Evolutionary conservation across 1,140 invertebrate species (phyloP).

Genomic region (Drosophila biarmipes): DNA sequence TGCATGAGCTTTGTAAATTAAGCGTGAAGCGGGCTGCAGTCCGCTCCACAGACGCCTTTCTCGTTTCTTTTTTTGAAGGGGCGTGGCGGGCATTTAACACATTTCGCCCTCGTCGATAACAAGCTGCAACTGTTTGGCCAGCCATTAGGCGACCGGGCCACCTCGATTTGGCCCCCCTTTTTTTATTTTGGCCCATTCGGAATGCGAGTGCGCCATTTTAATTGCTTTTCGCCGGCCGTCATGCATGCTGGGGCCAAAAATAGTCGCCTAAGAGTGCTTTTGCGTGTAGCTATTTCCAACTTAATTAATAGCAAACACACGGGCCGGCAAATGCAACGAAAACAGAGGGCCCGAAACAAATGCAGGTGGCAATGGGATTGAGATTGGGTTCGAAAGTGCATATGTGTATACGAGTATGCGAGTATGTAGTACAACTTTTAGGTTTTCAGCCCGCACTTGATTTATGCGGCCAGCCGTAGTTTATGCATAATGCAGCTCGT

Average conservation of each 20-base stretch:
- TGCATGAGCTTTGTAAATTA: conserved; percentile 74
- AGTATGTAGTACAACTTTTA: conserved; percentile 54
- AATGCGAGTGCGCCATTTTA: conserved; percentile 67
- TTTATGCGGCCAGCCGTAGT: conserved; percentile 66
- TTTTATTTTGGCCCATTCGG: conserved; percentile 39
- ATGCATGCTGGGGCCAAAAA: conserved; percentile 73
- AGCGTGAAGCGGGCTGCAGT: conserved; percentile 46
- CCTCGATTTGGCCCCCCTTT: conserved; percentile 28
- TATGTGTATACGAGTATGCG: not conserved
- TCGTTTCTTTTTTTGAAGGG: conserved; percentile 22
- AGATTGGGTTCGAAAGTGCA: conserved; percentile 10
- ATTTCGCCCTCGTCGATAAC: conserved; percentile 69
- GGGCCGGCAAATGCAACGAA: conserved; percentile 40
- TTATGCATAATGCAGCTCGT: conserved; percentile 76
- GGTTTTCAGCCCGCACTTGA: conserved; percentile 65
- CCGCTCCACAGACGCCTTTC: not conserved
- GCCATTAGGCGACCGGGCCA: conserved; percentile 44
- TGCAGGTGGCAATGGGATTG: conserved; percentile 28
- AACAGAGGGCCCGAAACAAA: conserved; percentile 31
- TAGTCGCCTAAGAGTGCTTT: conserved; percentile 79
- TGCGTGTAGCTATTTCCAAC: conserved; percentile 80
- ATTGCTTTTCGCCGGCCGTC: conserved; percentile 72
- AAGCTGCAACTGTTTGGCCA: conserved; percentile 71
- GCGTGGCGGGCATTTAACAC: conserved; percentile 75
- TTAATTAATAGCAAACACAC: conserved; percentile 80